These are phyloP conservation scores for Blennius ocellaris DNA, from an alignment of 2,113 vertebrate genomes.

Conservation along the genomic window DNA sequence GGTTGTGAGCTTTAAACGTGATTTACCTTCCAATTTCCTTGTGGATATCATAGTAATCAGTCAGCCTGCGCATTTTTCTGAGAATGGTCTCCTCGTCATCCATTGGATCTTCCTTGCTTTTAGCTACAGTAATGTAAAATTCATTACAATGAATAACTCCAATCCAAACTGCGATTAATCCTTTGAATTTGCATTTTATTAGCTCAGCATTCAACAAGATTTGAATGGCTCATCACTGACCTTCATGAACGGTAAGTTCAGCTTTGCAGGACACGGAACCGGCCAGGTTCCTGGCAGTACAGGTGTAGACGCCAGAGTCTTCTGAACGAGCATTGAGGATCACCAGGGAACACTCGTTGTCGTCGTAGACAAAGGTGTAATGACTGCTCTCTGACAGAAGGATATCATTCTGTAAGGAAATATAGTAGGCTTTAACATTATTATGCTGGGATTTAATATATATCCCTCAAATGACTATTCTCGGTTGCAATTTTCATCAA, in stretches of 20 bases:
- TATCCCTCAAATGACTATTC: no score
- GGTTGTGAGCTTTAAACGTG: background rate
- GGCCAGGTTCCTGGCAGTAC: constrained; percentile 91
- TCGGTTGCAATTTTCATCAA: no score
- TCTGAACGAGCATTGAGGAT: constrained; percentile 87
- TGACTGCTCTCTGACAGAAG: constrained; percentile 93
- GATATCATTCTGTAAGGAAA: constrained; percentile 85
- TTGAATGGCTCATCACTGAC: constrained; percentile 71
- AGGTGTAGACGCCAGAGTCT: constrained; percentile 95
- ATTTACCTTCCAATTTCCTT: constrained; percentile 94
- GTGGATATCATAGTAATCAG: constrained; percentile 92
- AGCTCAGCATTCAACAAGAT: background rate
- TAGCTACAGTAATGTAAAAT: constrained; percentile 40
- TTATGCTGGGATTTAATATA: no score
- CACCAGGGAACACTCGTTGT: constrained; percentile 95
- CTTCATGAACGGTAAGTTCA: constrained; percentile 89
- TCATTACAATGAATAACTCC: background rate
- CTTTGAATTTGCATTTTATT: background rate
- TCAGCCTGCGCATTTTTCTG: constrained; percentile 88
- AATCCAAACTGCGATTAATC: background rate
- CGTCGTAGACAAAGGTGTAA: constrained; percentile 95
- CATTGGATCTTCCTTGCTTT: constrained; percentile 78
- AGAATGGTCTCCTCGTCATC: constrained; percentile 87
- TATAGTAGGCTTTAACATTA: background rate
- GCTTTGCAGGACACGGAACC: constrained; percentile 98